These are phyloP conservation scores for Agrotis exclamationis DNA, from an alignment of 2,888 invertebrate genomes.

Conservation along the genomic window DNA sequence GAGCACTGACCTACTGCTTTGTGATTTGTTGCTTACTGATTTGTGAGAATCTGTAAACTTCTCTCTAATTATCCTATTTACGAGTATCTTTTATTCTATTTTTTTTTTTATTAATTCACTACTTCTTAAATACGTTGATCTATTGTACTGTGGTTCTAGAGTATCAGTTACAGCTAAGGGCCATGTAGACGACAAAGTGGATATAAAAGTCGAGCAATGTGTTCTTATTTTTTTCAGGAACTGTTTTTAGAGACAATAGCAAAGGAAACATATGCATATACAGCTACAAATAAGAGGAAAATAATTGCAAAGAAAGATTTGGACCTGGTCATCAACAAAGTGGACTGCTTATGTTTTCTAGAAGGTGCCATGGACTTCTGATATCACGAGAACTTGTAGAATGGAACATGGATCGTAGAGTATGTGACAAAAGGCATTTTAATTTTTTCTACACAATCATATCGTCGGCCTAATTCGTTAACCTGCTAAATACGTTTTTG, in stretches of 20 bases:
- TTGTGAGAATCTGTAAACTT: too few species aligned
- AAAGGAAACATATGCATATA: slow-evolving; percentile 94
- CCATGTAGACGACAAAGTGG: background rate
- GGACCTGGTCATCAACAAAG: slow-evolving; percentile 94
- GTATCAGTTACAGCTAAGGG: too few species aligned
- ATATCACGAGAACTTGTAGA: background rate
- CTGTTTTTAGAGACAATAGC: slow-evolving; percentile 96
- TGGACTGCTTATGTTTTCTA: slow-evolving; percentile 95
- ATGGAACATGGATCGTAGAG: background rate
- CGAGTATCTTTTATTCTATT: background rate
- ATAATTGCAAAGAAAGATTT: slow-evolving; percentile 96
- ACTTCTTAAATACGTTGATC: background rate
- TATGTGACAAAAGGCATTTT: background rate
- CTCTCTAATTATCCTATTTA: background rate
- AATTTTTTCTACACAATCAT: too few species aligned
- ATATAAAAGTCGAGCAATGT: background rate
- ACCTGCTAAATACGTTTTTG: too few species aligned
- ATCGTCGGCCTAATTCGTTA: too few species aligned
- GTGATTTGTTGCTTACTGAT: too few species aligned
- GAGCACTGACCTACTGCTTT: background rate
- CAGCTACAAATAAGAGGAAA: slow-evolving; percentile 95
- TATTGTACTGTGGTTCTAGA: too few species aligned
- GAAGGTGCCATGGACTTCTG: slow-evolving; percentile 95
- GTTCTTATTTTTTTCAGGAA: slow-evolving; percentile 92
- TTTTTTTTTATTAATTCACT: too few species aligned